A percentile compares a stretch with the other conserved stretches of the same genome.
Conservation (phyloP, 2,888 invertebrate genomes). For the Eupithecia insigniata region DNA sequence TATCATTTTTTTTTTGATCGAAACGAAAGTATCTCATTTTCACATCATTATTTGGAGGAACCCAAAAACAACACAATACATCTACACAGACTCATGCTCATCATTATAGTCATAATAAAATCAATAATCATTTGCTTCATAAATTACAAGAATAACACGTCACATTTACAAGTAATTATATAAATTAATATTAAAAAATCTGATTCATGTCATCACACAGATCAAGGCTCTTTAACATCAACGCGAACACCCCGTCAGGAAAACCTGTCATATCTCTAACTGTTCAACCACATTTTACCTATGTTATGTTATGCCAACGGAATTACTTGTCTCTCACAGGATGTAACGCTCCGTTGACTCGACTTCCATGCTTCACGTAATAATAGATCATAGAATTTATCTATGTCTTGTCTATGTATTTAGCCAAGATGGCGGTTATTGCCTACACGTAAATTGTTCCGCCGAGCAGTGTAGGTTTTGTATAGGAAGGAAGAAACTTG, state of each 20-base stretch:
- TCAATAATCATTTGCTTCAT: no score
- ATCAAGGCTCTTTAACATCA: slow-evolving; percentile 2
- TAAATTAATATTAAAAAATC: no score
- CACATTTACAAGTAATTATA: no score
- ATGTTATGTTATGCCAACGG: slow-evolving; percentile 24
- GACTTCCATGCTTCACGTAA: slow-evolving; percentile 10
- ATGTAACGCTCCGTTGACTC: slow-evolving; percentile 19
- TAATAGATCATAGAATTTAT: slow-evolving; percentile 4
- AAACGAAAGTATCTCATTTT: not conserved
- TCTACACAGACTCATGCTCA: not conserved
- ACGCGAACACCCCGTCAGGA: slow-evolving; percentile 12
- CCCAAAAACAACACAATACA: not conserved
- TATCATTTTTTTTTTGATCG: no score
- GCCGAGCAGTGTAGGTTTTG: no score
- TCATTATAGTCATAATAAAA: no score
- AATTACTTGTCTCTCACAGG: slow-evolving; percentile 20
- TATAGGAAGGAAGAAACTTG: not conserved
- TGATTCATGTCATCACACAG: no score
- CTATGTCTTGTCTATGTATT: slow-evolving; percentile 3
- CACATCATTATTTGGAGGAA: not conserved
- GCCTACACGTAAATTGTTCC: not conserved
- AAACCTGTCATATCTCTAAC: slow-evolving; percentile 15
- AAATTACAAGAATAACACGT: no score
- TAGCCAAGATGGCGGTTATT: not conserved
- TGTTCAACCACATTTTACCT: slow-evolving; percentile 7